Conservation (phyloP, 1,140 invertebrate genomes). For the Procambarus virginalis region DNA sequence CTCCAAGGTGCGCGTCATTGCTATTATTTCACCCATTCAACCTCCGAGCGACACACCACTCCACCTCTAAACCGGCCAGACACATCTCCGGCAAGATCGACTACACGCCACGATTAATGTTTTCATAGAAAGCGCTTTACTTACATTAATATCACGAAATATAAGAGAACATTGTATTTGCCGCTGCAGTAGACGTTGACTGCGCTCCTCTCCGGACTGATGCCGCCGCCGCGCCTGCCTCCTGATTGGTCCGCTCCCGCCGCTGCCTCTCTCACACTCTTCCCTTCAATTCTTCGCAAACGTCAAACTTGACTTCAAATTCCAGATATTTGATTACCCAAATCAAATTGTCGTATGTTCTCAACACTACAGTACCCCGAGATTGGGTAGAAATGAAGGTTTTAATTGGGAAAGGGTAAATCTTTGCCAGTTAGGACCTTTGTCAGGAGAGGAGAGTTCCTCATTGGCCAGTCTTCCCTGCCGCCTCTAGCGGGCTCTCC, state of each 20-base stretch:
- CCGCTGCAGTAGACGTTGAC: conserved; percentile 32
- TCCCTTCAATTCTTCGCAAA: conserved; percentile 14
- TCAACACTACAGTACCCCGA: not conserved
- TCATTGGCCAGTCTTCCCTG: conserved; percentile 43
- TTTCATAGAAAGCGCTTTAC: conserved; percentile 11
- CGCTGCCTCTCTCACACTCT: conserved; percentile 24
- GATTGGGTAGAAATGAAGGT: not conserved
- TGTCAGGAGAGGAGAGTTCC: conserved; percentile 21
- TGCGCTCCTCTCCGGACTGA: conserved; percentile 54
- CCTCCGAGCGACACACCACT: not conserved
- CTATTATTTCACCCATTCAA: not conserved
- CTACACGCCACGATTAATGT: not conserved
- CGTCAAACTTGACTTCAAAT: not conserved
- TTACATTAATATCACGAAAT: conserved; percentile 58
- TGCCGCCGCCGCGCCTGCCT: conserved; percentile 28
- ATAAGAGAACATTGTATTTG: conserved; percentile 45
- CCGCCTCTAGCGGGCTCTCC: conserved; percentile 59
- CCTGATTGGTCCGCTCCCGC: conserved; percentile 41
- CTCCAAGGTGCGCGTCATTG: conserved; percentile 29
- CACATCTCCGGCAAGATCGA: not conserved
- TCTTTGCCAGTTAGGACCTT: conserved; percentile 32
- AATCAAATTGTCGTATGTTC: not conserved
- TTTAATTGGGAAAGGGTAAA: not conserved
- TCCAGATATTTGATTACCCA: not conserved
- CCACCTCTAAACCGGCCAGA: not conserved